phyloP scores from a whole-genome alignment of 2,888 invertebrate species.

The Crioceris asparagi region DNA sequence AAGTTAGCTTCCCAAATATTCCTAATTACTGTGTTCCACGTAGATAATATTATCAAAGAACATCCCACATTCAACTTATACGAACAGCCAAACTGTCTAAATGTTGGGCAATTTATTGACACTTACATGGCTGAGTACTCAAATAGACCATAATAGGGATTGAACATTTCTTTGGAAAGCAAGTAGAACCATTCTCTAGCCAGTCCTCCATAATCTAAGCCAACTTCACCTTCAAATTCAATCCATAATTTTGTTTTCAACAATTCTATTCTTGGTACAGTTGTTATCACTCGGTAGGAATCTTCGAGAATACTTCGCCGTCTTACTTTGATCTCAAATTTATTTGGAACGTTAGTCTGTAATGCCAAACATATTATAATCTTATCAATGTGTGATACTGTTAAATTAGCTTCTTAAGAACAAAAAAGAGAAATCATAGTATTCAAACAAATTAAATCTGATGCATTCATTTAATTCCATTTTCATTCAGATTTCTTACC shows the following conservation, averaged over 20 bases:
- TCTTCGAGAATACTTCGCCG: slow-evolving; percentile 91
- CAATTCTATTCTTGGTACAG: slow-evolving; percentile 80
- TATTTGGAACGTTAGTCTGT: slow-evolving; percentile 91
- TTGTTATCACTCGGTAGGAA: slow-evolving; percentile 90
- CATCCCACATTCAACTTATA: no score
- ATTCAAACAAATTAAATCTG: no score
- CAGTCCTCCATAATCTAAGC: slow-evolving; percentile 91
- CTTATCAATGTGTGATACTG: no score
- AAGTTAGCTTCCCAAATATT: no score
- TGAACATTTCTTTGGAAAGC: slow-evolving; percentile 98
- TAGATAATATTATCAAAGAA: no score
- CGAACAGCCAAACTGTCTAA: neutral
- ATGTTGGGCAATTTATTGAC: neutral
- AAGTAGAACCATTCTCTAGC: slow-evolving; percentile 99
- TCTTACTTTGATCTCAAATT: slow-evolving; percentile 92
- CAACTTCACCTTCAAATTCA: slow-evolving; percentile 96
- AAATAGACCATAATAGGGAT: slow-evolving; percentile 98
- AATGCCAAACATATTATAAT: slow-evolving; percentile 27
- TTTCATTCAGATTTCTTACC: slow-evolving; percentile 41
- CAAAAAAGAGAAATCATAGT: no score
- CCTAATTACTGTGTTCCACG: no score
- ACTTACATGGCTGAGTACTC: slow-evolving; percentile 97
- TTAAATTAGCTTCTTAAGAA: no score
- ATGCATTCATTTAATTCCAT: no score
- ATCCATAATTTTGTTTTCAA: slow-evolving; percentile 98